Base-by-base conservation (phyloP, 2,113 vertebrate species). In the Pygoscelis antarcticus region DNA sequence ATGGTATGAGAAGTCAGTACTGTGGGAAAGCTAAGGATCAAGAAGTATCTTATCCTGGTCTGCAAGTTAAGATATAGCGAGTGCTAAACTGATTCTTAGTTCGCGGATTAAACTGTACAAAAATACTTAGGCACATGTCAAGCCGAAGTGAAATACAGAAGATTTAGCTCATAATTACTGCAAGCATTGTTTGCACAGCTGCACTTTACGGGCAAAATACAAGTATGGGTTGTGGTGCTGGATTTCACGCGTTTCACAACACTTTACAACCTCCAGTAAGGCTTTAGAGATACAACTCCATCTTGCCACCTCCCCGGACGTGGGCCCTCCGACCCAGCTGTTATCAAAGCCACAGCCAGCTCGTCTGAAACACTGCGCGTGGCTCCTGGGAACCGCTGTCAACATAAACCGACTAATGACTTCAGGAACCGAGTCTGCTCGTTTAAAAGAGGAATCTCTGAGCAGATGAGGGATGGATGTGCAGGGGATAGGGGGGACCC, bases 291-390 rank as follows among this genome's bases (percentile, higher is more conserved):
- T 25, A 66, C 44, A 86, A 7, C 21, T 69, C 61, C 40, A 30
- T 14, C 44, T 57, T 65, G 10, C 36, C 54, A 82, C 10, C 32
- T 49, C 64, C 60, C 38, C 2, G 1, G 64, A 54, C 2, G 0
- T 2, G 8, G 51, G 62, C 18, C 42, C 49, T 81, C 65, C 7
- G 32, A 54, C 61, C 51, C 71, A 20, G 47, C 25, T n/a, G 49
- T 21, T 81, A 44, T 9, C 66, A 60, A 58, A 84, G 66, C 29
- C 27, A 40, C 52, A 68, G 57, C 19, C 82, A 76, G 69, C 60
- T 88, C 15, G 1, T 22, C 51, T 66, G 82, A 44, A 92, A 40
- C 17, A 38, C 8, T 2, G 4, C 52, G 40, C 0, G 0, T 14
- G 60, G 40, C 55, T 91, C 30, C 58, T 26, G 51, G 40, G 22